Evolutionary conservation across 2,113 vertebrate species (phyloP).

Genomic region (Pomatorhinus ruficollis): DNA sequence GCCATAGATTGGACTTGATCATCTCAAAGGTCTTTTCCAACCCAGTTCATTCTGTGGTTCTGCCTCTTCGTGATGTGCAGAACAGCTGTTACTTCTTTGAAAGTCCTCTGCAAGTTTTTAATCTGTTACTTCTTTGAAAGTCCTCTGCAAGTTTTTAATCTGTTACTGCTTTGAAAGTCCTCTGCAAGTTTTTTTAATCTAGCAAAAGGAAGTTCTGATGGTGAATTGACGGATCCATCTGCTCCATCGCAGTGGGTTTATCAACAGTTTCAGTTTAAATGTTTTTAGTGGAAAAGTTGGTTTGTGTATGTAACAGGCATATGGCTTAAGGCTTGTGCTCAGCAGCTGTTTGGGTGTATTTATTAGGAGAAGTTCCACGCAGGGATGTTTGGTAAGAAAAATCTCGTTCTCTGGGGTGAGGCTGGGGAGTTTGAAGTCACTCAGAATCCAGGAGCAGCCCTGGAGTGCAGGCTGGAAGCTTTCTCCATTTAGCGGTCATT

Average conservation of each 20-base stretch:
- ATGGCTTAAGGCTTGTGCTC: background rate
- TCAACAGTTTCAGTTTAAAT: background rate
- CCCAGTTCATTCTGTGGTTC: background rate
- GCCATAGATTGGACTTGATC: background rate
- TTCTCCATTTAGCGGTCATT: background rate
- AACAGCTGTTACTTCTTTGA: too few species aligned
- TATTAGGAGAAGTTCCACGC: background rate
- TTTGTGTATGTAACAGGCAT: conserved; percentile 4
- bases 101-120: background rate
- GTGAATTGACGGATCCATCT: background rate
- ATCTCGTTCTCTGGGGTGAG: background rate
- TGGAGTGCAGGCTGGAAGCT: background rate
- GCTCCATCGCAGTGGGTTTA: background rate
- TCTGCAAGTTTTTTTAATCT: background rate
- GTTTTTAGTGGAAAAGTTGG: background rate
- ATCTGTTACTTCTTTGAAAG: rapidly evolving
- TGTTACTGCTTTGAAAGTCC: background rate
- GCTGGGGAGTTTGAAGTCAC: background rate
- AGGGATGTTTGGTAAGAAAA: background rate
- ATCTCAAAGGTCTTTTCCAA: background rate
- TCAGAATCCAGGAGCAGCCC: background rate
- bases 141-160: background rate
- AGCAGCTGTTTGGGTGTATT: conserved; percentile 10
- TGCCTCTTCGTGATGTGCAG: background rate
- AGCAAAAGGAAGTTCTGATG: background rate